Base-by-base conservation (phyloP, 2,113 vertebrate species). In the Cebus imitator region DNA sequence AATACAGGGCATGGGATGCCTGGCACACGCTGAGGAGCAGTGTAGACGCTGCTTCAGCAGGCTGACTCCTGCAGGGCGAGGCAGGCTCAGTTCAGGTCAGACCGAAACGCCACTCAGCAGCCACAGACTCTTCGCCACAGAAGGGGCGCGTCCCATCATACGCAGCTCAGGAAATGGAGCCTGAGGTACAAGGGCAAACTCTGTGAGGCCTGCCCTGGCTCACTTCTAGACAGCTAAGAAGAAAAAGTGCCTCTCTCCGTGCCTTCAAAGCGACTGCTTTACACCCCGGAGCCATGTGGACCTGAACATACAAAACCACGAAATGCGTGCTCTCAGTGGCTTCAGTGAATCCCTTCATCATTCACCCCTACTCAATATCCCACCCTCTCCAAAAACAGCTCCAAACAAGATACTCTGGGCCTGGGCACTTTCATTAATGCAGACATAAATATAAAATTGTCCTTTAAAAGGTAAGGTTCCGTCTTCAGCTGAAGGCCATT, bases 401-500 rank as follows among this genome's bases (percentile, higher is more conserved):
- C 75, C 85, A 37, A 30, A 70, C 27, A 27, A 23, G 35, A 88
- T 20, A 45, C 25, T 30, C 6, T 18, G 27, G 37, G 35, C 16
- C 35, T 9, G 7, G 30, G 61, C 32, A 40, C 32, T 27, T 64
- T 40, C 27, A 52, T 2, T 10, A 35, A 79, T 5, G 50, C 25
- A 72, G 72, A 93, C 94, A 55, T 35, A 80, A 73, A 55, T 5
- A 25, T 16, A 50, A 95, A 52, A 8, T 2, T 40, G 8, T 9
- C 37, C 40, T 82, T 86, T 37, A 66, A 66, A 57, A 80, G 35
- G 14, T 5, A 48, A 86, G 35, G 17, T 37, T 4, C 35, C 0
- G 0, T 6, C 43, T n/a, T 52, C 21, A 12, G 8, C 13, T 64
- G 2, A 64, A 8, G 88, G 55, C 7, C 0, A 4, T 2, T 6